These are phyloP conservation scores for Columba guinea DNA, from an alignment of 2,797 vertebrate genomes.

Conservation along the genomic window DNA sequence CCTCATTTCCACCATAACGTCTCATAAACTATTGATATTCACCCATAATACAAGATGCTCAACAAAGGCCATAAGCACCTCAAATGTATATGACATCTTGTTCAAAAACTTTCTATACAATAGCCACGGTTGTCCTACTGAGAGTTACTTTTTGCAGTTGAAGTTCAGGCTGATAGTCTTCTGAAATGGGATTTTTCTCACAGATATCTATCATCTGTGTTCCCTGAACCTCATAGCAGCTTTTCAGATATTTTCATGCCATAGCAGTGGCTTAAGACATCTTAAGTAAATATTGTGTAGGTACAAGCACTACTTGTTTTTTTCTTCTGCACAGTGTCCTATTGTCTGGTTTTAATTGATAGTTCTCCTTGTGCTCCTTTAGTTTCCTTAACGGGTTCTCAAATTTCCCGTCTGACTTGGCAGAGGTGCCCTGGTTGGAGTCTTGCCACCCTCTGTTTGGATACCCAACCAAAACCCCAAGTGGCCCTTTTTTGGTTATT, in stretches of 20 bases:
- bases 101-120: background rate
- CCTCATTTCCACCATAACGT: background rate
- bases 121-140: background rate
- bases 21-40: background rate
- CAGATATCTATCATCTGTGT: background rate
- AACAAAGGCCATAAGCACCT: background rate
- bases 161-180: background rate
- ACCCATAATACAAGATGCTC: background rate
- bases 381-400: background rate
- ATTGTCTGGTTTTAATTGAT: slow-evolving; percentile 5
- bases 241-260: background rate
- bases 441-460: background rate
- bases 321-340: background rate
- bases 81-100: accelerated
- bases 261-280: background rate
- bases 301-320: background rate
- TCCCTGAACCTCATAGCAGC: accelerated
- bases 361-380: background rate
- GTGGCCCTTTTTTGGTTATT: background rate
- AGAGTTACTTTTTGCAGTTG: accelerated
- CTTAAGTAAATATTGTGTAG: background rate
- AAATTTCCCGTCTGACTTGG: background rate
- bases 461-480: background rate
- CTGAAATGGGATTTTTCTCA: background rate
- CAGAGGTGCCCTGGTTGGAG: background rate